A percentile compares a stretch with the other conserved stretches of the same genome.
Evolutionary conservation across 2,888 invertebrate species (phyloP).

Genomic region (Trilocha varians): DNA sequence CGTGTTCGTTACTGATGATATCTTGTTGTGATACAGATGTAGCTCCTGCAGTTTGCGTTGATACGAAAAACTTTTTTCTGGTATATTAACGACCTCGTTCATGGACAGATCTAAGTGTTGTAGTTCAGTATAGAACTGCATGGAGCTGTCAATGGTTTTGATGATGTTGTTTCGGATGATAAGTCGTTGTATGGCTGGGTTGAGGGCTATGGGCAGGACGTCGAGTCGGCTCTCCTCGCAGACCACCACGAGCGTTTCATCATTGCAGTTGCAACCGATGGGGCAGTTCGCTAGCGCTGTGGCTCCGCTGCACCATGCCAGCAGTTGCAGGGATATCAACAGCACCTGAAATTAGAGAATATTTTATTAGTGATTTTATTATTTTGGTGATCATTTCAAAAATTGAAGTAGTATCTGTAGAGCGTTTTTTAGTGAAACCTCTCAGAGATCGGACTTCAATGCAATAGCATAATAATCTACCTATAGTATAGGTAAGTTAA

Average conservation of each 20-base stretch:
- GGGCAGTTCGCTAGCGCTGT: constrained; percentile 85
- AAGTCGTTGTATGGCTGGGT: constrained; percentile 90
- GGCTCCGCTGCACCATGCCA: constrained; percentile 56
- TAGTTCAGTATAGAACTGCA: constrained; percentile 91
- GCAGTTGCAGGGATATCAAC: constrained; percentile 46
- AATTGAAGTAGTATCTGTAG: too few species aligned
- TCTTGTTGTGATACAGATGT: constrained; percentile 88
- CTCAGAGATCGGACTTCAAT: too few species aligned
- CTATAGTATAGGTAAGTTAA: too few species aligned
- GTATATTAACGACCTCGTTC: constrained; percentile 88
- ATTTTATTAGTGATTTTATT: not conserved
- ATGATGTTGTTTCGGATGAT: constrained; percentile 89
- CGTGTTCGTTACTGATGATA: constrained; percentile 83
- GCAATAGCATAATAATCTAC: too few species aligned
- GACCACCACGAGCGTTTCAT: constrained; percentile 88
- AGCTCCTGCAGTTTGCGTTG: constrained; percentile 88
- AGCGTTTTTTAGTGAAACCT: too few species aligned
- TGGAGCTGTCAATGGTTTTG: constrained; percentile 90
- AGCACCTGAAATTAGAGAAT: constrained; percentile 48
- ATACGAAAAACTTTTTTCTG: constrained; percentile 82
- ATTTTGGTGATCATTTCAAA: too few species aligned
- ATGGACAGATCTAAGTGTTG: constrained; percentile 87
- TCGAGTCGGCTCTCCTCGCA: constrained; percentile 90
- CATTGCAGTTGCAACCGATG: constrained; percentile 90
- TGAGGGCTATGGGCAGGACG: constrained; percentile 91